These are phyloP conservation scores for Aphelenchoides besseyi DNA, from an alignment of 1,140 invertebrate species.

Conservation along the genomic window DNA sequence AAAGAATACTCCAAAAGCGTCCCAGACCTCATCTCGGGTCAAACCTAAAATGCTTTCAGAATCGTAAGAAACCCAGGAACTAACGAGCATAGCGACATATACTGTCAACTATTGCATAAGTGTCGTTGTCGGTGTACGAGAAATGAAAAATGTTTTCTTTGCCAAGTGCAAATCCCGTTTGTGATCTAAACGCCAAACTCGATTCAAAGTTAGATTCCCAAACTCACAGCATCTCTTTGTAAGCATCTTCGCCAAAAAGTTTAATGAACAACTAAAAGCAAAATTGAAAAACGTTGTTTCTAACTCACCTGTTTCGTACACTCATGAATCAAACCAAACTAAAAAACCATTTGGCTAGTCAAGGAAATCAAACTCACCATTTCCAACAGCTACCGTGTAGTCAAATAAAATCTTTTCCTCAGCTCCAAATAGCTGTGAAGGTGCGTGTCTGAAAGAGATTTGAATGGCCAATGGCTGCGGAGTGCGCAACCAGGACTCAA, in stretches of 20 bases:
- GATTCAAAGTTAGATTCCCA: neutral
- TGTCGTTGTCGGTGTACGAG: slow-evolving; percentile 44
- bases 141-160: slow-evolving; percentile 54
- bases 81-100: slow-evolving; percentile 41
- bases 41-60: too few species aligned
- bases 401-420: too few species aligned
- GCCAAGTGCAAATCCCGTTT: slow-evolving; percentile 44
- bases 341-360: too few species aligned
- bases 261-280: slow-evolving; percentile 16
- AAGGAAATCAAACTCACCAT: too few species aligned
- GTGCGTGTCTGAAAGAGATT: too few species aligned
- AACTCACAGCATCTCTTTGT: slow-evolving; percentile 42
- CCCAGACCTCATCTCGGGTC: slow-evolving; percentile 48
- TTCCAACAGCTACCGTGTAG: too few species aligned
- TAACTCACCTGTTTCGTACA: slow-evolving; percentile 38
- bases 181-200: slow-evolving; percentile 6
- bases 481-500: too few species aligned
- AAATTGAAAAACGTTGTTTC: slow-evolving; percentile 18
- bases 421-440: too few species aligned
- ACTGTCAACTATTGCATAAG: slow-evolving; percentile 44
- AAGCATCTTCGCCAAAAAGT: slow-evolving; percentile 38
- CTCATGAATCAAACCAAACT: slow-evolving; percentile 50
- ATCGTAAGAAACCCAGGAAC: slow-evolving; percentile 16
- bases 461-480: too few species aligned
- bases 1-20: slow-evolving; percentile 47